Evolutionary conservation across 2,113 vertebrate species (phyloP), one percentile per base, ranked within the genome.

Genomic region (Lophochroa leadbeateri): DNA sequence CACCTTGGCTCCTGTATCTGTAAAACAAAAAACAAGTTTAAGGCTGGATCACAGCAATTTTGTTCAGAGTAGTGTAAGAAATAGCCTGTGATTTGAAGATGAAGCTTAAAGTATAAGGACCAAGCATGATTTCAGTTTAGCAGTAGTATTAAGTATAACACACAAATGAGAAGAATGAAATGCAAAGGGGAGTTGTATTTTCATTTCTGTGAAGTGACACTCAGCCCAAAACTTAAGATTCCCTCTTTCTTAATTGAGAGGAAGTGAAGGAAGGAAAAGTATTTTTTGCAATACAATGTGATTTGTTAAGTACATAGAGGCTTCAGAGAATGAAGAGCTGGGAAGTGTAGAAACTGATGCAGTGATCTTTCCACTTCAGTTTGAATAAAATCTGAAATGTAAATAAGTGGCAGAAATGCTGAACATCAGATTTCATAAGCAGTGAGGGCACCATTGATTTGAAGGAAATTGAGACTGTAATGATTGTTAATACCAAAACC

Each of bases 311-410:
- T 89, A 31, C 7, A 23, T 2, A 21, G 41, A 86, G 31, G 16
- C 85, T 80, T 82, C 63, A 72, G 39, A 76, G 52, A 79, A 76
- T 33, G 21, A 35, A 25, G 35, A n/a, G 44, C 19, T 83, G 71
- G 19, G 76, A 47, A 58, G 23, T 33, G 29, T 55, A 80, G 72
- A 41, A 88, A 72, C 21, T 58, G 52, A 41, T 90, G 68, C 5
- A 49, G 4, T 1, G 6, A 8, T 69, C 68, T 77, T 94, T n/a
- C n/a, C 52, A 5, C 21, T 82, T n/a, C 63, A 58, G n/a, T 44
- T 18, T 92, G 85, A 41, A 70, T 55, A 63, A 86, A 94, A 90
- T 90, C 64, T 92, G 41, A 67, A 90, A 88, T 92, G 88, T 90
- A 88, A 94, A 86, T 93, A 90, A 82, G 41, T 77, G 76, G 17